Evolutionary conservation across 2,888 invertebrate species (phyloP).

Genomic region (Stenichneumon culpator): DNA sequence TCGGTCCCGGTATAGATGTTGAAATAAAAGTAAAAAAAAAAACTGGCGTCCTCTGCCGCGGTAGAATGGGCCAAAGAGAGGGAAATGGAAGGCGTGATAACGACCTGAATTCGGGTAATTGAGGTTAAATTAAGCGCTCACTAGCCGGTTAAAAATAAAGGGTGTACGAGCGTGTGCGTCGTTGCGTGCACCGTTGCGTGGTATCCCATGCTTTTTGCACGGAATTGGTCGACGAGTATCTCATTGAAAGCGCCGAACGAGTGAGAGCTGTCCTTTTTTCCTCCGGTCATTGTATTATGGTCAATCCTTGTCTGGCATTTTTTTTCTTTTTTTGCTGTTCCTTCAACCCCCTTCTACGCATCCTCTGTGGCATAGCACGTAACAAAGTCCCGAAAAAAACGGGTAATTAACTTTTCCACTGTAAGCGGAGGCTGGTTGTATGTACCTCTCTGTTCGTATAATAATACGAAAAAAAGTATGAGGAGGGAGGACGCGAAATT

Average conservation of each 20-base stretch:
- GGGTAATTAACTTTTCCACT: conserved; percentile 57
- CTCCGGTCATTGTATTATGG: conserved; percentile 49
- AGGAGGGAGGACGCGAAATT: conserved; percentile 49
- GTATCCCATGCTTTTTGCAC: conserved; percentile 26
- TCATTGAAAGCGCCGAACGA: conserved; percentile 44
- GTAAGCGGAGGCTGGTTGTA: neutral
- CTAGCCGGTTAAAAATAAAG: conserved; percentile 65
- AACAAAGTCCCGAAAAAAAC: conserved; percentile 62
- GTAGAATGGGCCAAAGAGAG: conserved; percentile 15
- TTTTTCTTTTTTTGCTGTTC: conserved; percentile 32
- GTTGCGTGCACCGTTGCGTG: conserved; percentile 45
- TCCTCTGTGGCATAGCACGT: conserved; percentile 22
- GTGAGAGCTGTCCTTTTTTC: conserved; percentile 15
- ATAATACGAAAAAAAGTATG: conserved; percentile 30
- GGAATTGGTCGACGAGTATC: conserved; percentile 53
- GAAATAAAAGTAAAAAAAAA: conserved; percentile 37
- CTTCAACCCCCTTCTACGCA: conserved; percentile 5
- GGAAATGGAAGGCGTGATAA: conserved; percentile 60
- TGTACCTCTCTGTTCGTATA: conserved; percentile 1
- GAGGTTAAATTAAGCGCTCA: conserved; percentile 70
- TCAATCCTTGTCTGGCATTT: neutral
- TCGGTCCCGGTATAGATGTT: conserved; percentile 8
- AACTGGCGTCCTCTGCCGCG: conserved; percentile 16
- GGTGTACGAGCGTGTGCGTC: conserved; percentile 22
- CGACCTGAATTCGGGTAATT: conserved; percentile 76